These are phyloP conservation scores for Mesaphorura yosii DNA, from an alignment of 1,140 invertebrate genomes.

Conservation along the genomic window DNA sequence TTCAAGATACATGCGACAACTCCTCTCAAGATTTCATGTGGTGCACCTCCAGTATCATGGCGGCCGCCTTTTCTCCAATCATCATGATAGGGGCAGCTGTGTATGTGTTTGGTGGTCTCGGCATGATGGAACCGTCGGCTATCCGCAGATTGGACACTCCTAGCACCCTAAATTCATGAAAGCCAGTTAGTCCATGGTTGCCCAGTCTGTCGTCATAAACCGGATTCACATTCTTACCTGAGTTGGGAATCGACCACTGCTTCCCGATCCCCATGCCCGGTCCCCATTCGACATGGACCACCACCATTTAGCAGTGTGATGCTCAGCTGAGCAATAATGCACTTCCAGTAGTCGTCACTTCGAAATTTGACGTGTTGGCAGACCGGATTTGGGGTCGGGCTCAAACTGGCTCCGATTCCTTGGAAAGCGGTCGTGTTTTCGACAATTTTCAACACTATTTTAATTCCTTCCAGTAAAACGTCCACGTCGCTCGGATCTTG, in stretches of 20 bases:
- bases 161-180: conserved; percentile 18
- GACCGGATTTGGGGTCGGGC: conserved; percentile 1
- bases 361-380: conserved; percentile 10
- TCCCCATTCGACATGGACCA: conserved; percentile 18
- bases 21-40: background rate
- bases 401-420: conserved; percentile 7
- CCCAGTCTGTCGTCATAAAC: background rate
- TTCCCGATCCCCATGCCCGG: conserved; percentile 12
- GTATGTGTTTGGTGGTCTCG: no score
- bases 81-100: no score
- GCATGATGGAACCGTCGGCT: conserved; percentile 13
- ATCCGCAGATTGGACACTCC: conserved; percentile 9
- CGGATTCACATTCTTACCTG: conserved; percentile 3
- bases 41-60: conserved; percentile 6
- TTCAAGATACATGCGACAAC: no score
- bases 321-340: conserved; percentile 16
- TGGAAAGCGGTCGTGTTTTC: conserved; percentile 11
- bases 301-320: conserved; percentile 21
- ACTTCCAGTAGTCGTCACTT: conserved; percentile 12
- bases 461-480: conserved; percentile 11
- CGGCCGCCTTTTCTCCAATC: conserved; percentile 15
- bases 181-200: background rate
- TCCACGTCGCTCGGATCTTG: conserved; percentile 19
- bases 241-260: conserved; percentile 18
- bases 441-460: conserved; percentile 4